Evolutionary conservation across 2,888 invertebrate genomes (phyloP).

Genomic region (Thymelicus sylvestris): DNA sequence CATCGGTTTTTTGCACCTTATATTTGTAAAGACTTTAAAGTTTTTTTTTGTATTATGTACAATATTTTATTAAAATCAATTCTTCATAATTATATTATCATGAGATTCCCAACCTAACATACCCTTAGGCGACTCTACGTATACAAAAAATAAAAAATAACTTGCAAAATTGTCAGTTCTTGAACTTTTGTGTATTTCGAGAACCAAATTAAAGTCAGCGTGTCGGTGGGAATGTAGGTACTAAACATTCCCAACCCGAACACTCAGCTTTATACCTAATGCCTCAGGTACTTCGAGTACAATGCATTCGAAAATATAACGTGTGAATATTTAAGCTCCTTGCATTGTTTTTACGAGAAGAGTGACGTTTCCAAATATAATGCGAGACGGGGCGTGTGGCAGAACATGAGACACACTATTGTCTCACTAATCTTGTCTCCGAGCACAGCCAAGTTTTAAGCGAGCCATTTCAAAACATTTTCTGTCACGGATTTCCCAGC

Average conservation of each 20-base stretch:
- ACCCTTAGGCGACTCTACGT: background rate
- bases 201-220: background rate
- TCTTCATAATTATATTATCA: too few relatives aligned
- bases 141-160: background rate
- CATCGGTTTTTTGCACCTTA: too few relatives aligned
- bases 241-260: background rate
- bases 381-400: conserved; percentile 30
- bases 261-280: conserved; percentile 2
- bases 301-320: conserved; percentile 12
- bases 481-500: conserved; percentile 73
- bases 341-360: conserved; percentile 26
- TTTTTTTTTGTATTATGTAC: too few relatives aligned
- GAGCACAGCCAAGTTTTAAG: conserved; percentile 60
- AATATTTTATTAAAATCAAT: too few relatives aligned
- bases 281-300: background rate
- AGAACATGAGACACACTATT: conserved; percentile 39
- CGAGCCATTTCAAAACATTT: conserved; percentile 77
- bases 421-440: conserved; percentile 43
- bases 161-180: background rate
- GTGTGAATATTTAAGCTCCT: conserved; percentile 22
- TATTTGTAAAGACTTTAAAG: too few relatives aligned
- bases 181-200: background rate
- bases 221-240: too few relatives aligned
- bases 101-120: too few relatives aligned
- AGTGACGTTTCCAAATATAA: conserved; percentile 34